Conservation (phyloP, 2,797 vertebrate genomes). For the Tangara arthus region DNA sequence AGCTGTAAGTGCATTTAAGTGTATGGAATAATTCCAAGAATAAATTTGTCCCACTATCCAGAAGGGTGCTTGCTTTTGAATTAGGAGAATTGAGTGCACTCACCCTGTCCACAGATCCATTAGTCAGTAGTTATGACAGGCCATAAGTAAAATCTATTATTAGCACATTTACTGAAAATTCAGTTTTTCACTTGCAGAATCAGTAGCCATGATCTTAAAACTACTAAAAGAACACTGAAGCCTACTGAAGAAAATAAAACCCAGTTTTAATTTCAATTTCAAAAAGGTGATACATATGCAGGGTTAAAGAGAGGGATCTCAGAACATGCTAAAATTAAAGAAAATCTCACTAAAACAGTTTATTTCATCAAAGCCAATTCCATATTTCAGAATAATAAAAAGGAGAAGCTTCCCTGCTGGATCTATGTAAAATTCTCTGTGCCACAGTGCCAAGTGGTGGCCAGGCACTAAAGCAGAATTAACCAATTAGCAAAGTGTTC, state of each 20-base stretch:
- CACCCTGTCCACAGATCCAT: neutral
- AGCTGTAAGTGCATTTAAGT: neutral
- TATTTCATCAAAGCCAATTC: conserved; percentile 1
- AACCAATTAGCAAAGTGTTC: conserved; percentile 37
- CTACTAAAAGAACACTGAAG: neutral
- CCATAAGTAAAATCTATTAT: conserved; percentile 26
- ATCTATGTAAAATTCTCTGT: conserved; percentile 13
- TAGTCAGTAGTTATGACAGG: conserved; percentile 26
- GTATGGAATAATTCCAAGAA: conserved; percentile 17
- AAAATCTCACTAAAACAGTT: neutral
- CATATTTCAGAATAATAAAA: conserved; percentile 11
- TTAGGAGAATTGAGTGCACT: neutral
- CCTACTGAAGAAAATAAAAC: neutral
- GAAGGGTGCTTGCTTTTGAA: conserved; percentile 18
- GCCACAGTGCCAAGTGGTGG: neutral
- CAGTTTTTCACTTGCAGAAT: conserved; percentile 2
- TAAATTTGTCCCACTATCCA: conserved; percentile 2
- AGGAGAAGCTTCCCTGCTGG: conserved; percentile 14
- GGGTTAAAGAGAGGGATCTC: neutral
- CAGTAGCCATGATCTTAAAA: neutral
- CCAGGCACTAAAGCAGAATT: conserved; percentile 32
- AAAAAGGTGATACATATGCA: neutral
- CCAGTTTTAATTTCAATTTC: neutral
- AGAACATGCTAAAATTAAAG: neutral
- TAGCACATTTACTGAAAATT: conserved; percentile 20